These are phyloP conservation scores for Colistium nudipinnis DNA, from an alignment of 2,113 vertebrate species.

Conservation along the genomic window DNA sequence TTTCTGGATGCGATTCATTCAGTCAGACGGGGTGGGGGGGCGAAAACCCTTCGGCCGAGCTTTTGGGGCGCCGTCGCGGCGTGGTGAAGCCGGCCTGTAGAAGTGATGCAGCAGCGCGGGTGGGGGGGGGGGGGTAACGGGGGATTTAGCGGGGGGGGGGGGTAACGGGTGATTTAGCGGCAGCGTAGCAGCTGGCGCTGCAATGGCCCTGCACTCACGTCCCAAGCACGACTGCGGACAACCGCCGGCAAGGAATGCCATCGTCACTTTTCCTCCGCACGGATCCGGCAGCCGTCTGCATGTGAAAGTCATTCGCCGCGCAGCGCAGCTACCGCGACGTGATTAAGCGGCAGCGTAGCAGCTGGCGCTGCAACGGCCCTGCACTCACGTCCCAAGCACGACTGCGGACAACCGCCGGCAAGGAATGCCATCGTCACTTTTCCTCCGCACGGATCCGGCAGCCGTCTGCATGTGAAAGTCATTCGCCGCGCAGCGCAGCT, in stretches of 20 bases:
- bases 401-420: constrained; percentile 35
- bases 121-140: no score
- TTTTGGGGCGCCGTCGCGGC: no score
- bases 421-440: constrained; percentile 16
- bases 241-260: constrained; percentile 16
- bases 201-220: constrained; percentile 29
- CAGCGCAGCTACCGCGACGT: constrained; percentile 42
- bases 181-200: constrained; percentile 32
- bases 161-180: constrained; percentile 44
- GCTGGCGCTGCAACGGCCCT: constrained; percentile 36
- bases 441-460: constrained; percentile 27
- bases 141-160: constrained; percentile 49
- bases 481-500: constrained; percentile 31
- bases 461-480: constrained; percentile 45
- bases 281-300: constrained; percentile 32
- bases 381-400: constrained; percentile 19
- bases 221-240: constrained; percentile 27
- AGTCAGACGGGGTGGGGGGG: no score
- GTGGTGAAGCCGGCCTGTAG: constrained; percentile 29
- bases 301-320: constrained; percentile 38
- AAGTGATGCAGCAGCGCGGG: constrained; percentile 39
- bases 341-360: constrained; percentile 55
- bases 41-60: no score
- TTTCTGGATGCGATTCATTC: no score
- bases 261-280: constrained; percentile 32